These are phyloP conservation scores for Odontomyia ornata DNA, from an alignment of 2,888 invertebrate genomes.

Conservation along the genomic window DNA sequence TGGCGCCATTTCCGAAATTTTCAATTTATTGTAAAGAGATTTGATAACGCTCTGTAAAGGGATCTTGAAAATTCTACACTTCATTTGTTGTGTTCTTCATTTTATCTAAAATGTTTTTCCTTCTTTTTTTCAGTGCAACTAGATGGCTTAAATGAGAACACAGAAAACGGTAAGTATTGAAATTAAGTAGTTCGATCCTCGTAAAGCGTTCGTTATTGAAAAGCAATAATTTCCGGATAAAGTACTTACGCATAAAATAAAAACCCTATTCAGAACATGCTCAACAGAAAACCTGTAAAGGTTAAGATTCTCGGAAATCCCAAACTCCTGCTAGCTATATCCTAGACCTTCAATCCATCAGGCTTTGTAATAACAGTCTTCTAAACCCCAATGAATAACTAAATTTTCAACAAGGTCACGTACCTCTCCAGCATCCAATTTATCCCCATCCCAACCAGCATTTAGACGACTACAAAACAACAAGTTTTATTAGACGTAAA, in stretches of 20 bases:
- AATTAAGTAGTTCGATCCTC: not conserved
- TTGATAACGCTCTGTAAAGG: too few relatives aligned
- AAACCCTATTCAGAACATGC: not conserved
- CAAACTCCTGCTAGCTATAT: not conserved
- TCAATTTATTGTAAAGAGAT: too few relatives aligned
- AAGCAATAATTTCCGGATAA: not conserved
- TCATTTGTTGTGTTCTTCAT: too few relatives aligned
- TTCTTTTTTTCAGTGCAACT: conserved; percentile 35
- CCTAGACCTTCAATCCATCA: too few relatives aligned
- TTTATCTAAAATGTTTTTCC: too few relatives aligned
- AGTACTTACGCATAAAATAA: not conserved
- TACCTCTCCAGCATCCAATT: not conserved
- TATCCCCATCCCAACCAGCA: not conserved
- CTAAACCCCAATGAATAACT: conserved; percentile 8
- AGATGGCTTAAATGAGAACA: not conserved
- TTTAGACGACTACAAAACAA: too few relatives aligned
- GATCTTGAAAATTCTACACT: too few relatives aligned
- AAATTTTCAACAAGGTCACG: conserved; percentile 32
- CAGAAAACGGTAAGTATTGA: conserved; percentile 25
- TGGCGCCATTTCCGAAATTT: too few relatives aligned
- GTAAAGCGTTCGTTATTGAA: not conserved
- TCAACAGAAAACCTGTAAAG: not conserved
- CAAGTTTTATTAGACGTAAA: not conserved
- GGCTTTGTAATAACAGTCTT: too few relatives aligned
- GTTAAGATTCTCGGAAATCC: not conserved